Conservation (phyloP, 2,113 vertebrate species). For the Paramisgurnus dabryanus region DNA sequence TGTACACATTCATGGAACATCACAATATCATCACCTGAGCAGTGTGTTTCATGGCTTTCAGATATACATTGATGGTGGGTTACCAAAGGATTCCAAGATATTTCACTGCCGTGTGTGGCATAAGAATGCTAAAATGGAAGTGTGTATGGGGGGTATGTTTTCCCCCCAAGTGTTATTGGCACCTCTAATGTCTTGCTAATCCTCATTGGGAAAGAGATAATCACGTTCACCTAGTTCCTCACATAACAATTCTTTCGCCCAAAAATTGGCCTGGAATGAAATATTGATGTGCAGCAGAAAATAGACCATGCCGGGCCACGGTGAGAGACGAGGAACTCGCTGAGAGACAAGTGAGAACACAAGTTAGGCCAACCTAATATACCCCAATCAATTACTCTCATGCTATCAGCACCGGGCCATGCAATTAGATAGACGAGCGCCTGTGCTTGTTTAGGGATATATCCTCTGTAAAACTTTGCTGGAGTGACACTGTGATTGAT, state of each 20-base stretch:
- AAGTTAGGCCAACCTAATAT: conserved; percentile 67
- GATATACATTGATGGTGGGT: too few species aligned
- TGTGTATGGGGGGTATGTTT: neutral
- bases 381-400: conserved; percentile 69
- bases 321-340: conserved; percentile 51
- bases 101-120: too few species aligned
- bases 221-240: conserved; percentile 52
- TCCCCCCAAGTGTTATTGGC: neutral
- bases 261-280: conserved; percentile 72
- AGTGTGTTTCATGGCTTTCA: too few species aligned
- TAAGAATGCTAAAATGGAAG: neutral
- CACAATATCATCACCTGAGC: too few species aligned
- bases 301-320: conserved; percentile 66
- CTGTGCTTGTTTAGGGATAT: conserved; percentile 65
- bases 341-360: conserved; percentile 55
- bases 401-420: conserved; percentile 63
- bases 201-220: conserved; percentile 50
- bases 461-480: conserved; percentile 63
- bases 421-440: conserved; percentile 68
- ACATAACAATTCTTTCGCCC: conserved; percentile 64
- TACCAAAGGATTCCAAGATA: too few species aligned
- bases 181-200: neutral
- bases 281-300: conserved; percentile 75
- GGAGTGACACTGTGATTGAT: conserved; percentile 64
- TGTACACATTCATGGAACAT: too few species aligned